Evolutionary conservation across 2,113 vertebrate species (phyloP), one percentile per base, ranked within the genome.

Genomic region (Myotis lucifugus): DNA sequence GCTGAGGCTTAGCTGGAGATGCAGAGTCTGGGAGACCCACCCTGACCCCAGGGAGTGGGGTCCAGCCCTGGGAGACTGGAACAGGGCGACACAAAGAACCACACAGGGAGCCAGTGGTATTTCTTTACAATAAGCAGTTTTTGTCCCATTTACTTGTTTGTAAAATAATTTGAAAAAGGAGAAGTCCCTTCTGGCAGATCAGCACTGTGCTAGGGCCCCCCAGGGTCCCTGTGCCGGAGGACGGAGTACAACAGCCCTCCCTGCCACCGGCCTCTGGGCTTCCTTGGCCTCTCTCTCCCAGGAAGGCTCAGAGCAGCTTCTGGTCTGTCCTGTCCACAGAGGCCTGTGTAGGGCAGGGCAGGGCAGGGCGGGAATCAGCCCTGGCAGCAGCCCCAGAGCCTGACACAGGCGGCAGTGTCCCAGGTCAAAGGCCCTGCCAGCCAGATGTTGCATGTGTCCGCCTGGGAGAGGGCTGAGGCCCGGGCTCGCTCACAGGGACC

Each of bases 401-500:
- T 54, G 50, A 88, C 42, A 50, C 32, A 17, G 40, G 84, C 27
- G 77, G 18, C 3, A 3, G 8, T 77, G 69, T 67, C 93, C 42
- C 42, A 7, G 42, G 46, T 72, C 42, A 46, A 46, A 46, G 42
- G 21, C 42, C 52, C 5, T 6, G 4, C 59, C 50, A 23, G 17
- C 29, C 69, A 11, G 48, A 42, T 11, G 50, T 25, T 2, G 34
- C 14, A 0, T 5, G 29, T 6, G 40, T 23, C 40, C 2, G 1
- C 42, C 52, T 5, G 9, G 27, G 8, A 10, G 84, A 0, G 0
- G 15, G 37, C 67, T 5, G 52, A 27, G 59, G 37, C 17, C 10
- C 0, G 3, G 34, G 59, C 59, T 50, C 56, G 0, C 59, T 2
- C 0, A 2, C 3, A 32, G 34, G 67, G 34, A 15, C 59, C 29